Evolutionary conservation across 2,113 vertebrate genomes (phyloP).

Genomic region (Chaetorhynchus papuensis): DNA sequence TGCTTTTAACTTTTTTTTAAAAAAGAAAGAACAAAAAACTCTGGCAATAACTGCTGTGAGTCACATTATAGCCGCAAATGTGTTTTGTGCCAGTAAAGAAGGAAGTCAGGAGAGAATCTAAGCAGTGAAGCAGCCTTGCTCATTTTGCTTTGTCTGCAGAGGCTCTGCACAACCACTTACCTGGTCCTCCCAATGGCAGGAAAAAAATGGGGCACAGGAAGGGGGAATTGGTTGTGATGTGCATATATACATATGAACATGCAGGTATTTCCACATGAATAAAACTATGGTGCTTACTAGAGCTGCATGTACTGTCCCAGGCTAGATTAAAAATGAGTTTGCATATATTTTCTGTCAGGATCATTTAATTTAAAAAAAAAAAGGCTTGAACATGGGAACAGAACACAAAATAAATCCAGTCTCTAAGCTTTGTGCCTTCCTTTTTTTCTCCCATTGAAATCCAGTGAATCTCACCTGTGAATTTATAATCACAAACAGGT

Average conservation of each 20-base stretch:
- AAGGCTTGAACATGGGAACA: neutral
- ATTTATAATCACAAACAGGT: neutral
- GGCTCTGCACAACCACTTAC: neutral
- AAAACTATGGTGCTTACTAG: neutral
- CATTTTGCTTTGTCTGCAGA: neutral
- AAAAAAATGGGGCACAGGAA: neutral
- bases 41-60: neutral
- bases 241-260: neutral
- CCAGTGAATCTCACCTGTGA: neutral
- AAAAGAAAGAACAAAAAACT: neutral
- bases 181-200: neutral
- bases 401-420: neutral
- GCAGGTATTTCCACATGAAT: neutral
- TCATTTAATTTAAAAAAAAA: neutral
- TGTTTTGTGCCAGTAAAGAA: neutral
- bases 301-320: neutral
- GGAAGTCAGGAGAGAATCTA: neutral
- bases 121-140: neutral
- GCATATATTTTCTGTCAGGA: conserved; percentile 16
- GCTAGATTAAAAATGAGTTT: conserved; percentile 30
- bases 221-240: neutral
- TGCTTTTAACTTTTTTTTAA: neutral
- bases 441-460: neutral
- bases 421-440: neutral
- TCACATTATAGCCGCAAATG: neutral